Base-by-base conservation (phyloP, 2,797 vertebrate genomes). In the Gymnopithys bicolor region DNA sequence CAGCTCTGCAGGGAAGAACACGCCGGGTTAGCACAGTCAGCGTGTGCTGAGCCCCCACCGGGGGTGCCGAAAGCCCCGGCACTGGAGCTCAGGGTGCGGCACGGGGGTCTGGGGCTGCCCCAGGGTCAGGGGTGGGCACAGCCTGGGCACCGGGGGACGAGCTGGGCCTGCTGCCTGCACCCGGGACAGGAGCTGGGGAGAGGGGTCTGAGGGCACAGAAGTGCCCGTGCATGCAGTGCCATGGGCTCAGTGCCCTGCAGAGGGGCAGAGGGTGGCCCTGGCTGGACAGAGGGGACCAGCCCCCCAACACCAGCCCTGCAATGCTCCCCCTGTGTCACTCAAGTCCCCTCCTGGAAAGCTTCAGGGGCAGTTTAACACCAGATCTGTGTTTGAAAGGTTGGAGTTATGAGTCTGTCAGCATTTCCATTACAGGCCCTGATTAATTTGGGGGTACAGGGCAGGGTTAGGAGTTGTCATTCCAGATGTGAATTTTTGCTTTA, bases 401-500 rank as follows among this genome's bases (percentile, higher is more conserved):
- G 94, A 95, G 79, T 87, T 91, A 94, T 94, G 90, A 94, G 67
- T 63, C 93, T 95, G 95, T 94, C 96, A 96, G 80, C 87, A 35
- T 94, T 96, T 96, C 96, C 95, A 96, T 97, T 96, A 95, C 60
- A n/a, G 84, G 76, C 27, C 69, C 93, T 96, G 94, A 97, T 97
- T 97, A 94, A 96, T 97, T 37, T 93, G 64, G 84, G 95, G 85
- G 68, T 87, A 79, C 22, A 0, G 90, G 53, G 64, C 49, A 95
- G 93, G 92, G 94, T 90, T 93, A 95, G 96, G 84, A 90, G 92
- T 81, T 97, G 93, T 94, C 92, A 92, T 96, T 95, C 96, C 97
- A 98, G 97, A 97, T 98, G 97, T 96, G 96, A 96, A 97, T 97
- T 97, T 96, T 97, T 94, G 95, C 95, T 97, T 95, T 97, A 97